A percentile compares a stretch with the other conserved stretches of the same genome.
Conservation (phyloP, 2,113 vertebrate genomes). For the Ceyx melanurus region DNA sequence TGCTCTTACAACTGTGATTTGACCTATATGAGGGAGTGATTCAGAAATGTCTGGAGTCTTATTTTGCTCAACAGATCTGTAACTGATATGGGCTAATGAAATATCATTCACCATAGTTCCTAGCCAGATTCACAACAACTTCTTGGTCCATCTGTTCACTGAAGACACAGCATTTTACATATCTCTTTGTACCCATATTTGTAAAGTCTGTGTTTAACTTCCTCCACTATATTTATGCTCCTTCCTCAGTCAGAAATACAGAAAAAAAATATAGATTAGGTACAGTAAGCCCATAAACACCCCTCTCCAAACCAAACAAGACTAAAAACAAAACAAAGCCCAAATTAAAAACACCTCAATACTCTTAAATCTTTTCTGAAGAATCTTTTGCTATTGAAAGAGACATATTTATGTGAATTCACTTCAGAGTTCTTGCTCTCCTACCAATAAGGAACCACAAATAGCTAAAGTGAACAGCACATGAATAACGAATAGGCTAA, state of each 20-base stretch:
- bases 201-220: constrained; percentile 59
- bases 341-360: not conserved
- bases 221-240: constrained; percentile 25
- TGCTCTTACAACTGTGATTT: constrained; percentile 66
- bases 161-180: constrained; percentile 66
- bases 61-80: constrained; percentile 65
- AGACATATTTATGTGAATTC: constrained; percentile 22
- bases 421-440: not conserved
- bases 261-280: not conserved
- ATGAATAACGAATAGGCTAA: constrained; percentile 39
- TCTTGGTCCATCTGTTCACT: constrained; percentile 68
- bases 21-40: constrained; percentile 63
- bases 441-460: constrained; percentile 3
- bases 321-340: not conserved
- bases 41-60: constrained; percentile 64
- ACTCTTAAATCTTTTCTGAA: not conserved
- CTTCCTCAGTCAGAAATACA: constrained; percentile 7
- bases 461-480: constrained; percentile 11
- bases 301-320: not conserved
- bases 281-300: not conserved
- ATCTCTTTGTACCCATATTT: constrained; percentile 59
- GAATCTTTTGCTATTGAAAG: not conserved
- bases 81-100: constrained; percentile 66
- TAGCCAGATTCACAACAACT: constrained; percentile 70
- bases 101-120: constrained; percentile 64